A percentile compares a stretch with the other conserved stretches of the same genome.
Conservation (phyloP, 2,888 invertebrate genomes). For the Eupeodes latifasciatus region DNA sequence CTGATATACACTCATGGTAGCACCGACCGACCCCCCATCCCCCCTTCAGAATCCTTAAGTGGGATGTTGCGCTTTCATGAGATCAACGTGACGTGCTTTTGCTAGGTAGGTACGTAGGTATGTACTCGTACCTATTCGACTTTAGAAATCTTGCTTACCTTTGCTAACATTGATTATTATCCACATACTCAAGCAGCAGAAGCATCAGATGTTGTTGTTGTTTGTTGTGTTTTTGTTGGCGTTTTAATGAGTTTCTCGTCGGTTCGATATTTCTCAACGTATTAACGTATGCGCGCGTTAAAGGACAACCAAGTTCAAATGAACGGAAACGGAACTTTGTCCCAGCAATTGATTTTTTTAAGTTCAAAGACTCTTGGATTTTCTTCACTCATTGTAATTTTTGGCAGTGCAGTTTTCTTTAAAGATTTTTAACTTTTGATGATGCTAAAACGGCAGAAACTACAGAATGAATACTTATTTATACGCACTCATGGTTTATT, state of each 20-base stretch:
- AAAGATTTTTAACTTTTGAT: conserved; percentile 35
- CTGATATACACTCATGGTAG: not conserved
- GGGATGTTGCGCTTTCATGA: conserved; percentile 35
- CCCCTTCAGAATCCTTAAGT: not conserved
- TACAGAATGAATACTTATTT: conserved; percentile 22
- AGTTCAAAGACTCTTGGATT: conserved; percentile 39
- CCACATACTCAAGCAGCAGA: conserved; percentile 58
- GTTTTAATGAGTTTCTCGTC: conserved; percentile 25
- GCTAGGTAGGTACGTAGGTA: not conserved
- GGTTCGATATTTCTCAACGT: conserved; percentile 16
- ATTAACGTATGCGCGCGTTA: conserved; percentile 16
- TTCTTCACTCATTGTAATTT: conserved; percentile 69
- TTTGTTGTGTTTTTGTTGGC: not conserved
- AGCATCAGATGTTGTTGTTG: conserved; percentile 11
- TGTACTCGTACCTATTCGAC: not conserved
- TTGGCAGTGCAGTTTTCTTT: conserved; percentile 67
- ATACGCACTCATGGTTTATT: conserved; percentile 23
- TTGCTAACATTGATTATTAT: conserved; percentile 55
- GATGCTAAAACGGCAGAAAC: conserved; percentile 43
- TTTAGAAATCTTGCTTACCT: conserved; percentile 61
- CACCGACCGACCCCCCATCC: not conserved
- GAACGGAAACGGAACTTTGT: conserved; percentile 46
- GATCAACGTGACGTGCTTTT: conserved; percentile 37
- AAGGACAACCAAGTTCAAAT: conserved; percentile 54
- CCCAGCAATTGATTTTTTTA: conserved; percentile 39